Evolutionary conservation across 2,797 vertebrate genomes (phyloP), one percentile per base, ranked within the genome.

Genomic region (Hafferia zeledoni): DNA sequence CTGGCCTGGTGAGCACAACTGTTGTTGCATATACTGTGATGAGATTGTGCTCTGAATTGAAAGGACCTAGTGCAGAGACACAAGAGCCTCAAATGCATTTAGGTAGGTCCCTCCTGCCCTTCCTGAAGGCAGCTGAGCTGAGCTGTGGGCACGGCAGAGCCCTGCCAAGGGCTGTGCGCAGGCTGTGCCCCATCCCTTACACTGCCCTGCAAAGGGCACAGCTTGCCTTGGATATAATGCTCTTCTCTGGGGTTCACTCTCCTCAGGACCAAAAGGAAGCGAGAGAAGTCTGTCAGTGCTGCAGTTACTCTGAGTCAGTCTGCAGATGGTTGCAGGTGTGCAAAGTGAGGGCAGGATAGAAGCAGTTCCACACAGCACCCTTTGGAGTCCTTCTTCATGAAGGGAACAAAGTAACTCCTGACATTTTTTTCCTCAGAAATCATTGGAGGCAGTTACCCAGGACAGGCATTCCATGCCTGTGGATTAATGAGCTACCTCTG

Each of bases 121-220:
- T 57, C 20, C 43, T 12, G 43, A 17, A 33, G 0, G 0, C 0
- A 0, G 6, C 6, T 1, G 15, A 11, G 60, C 25, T 17, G 61
- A 0, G 0, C 22, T 17, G 41, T 16, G 44, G 22, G 13, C 47
- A 23, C 18, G 13, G 56, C 43, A 25, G 50, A 49, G 47, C 31
- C 47, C 41, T n/a, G 30, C 30, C 2, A 13, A 43, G 27, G 30
- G 59, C 47, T 84, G 13, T 18, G 49, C 0, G 1, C 1, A 3
- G n/a, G 18, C 17, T 35, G 2, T 31, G 27, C 14, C 44, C 57
- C 18, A 7, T 17, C 55, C 75, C 52, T 50, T 33, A 6, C 4
- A 1, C 17, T 33, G 52, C 30, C 16, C 5, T 13, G n/a, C 47
- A 1, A 0, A 11, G 16, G 47, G 43, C 52, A 11, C 30, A 4